Evolutionary conservation across 2,888 invertebrate genomes (phyloP).

Genomic region (Polymixis lichenea): DNA sequence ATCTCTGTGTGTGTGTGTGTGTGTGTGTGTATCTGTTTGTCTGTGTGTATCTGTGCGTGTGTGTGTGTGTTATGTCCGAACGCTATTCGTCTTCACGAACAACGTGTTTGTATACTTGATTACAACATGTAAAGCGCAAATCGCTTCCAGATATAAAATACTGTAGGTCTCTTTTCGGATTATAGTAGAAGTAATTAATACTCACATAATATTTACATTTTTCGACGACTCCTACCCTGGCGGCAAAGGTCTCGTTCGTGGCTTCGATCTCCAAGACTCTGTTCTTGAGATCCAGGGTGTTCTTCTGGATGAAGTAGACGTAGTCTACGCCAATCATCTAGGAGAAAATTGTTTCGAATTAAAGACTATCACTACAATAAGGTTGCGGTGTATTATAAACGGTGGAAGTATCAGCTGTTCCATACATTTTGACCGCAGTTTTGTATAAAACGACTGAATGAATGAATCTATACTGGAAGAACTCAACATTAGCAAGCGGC

Average conservation of each 20-base stretch:
- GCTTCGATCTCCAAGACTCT: constrained; percentile 97
- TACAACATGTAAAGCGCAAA: too few species aligned
- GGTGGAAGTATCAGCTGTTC: not conserved
- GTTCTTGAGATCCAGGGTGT: constrained; percentile 94
- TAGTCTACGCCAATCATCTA: constrained; percentile 98
- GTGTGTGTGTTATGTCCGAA: too few species aligned
- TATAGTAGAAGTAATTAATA: constrained; percentile 72
- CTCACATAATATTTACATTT: constrained; percentile 96
- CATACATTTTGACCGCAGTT: not conserved
- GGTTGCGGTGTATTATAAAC: not conserved
- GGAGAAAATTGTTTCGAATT: constrained; percentile 14
- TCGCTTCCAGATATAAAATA: too few species aligned
- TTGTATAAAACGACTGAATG: not conserved
- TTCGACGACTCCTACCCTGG: constrained; percentile 96
- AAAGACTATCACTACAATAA: not conserved
- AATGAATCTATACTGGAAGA: not conserved
- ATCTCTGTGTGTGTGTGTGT: too few species aligned
- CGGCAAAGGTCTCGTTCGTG: constrained; percentile 97
- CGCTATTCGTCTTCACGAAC: too few species aligned
- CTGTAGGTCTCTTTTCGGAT: not conserved
- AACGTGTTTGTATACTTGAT: too few species aligned
- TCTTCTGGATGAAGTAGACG: constrained; percentile 97
- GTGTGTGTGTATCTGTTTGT: too few species aligned
- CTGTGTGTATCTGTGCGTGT: too few species aligned
- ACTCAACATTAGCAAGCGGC: not conserved